Conservation (phyloP, 2,113 vertebrate species). For the Meles meles region DNA sequence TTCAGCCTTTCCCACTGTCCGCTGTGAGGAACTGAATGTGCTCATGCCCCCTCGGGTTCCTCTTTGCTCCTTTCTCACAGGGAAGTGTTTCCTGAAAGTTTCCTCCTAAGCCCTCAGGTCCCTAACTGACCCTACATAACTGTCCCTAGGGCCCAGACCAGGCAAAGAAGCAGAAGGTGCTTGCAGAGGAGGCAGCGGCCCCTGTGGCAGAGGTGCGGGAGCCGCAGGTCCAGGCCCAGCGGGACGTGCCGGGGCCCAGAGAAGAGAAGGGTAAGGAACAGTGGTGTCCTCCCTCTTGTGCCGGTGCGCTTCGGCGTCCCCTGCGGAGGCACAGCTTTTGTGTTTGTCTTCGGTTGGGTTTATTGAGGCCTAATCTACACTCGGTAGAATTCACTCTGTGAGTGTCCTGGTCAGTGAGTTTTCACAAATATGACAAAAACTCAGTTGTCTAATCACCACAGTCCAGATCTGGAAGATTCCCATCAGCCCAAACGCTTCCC, state of each 20-base stretch:
- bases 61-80: neutral
- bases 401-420: neutral
- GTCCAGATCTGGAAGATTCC: neutral
- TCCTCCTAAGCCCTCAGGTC: neutral
- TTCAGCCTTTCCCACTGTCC: neutral
- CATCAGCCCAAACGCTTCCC: neutral
- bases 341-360: neutral
- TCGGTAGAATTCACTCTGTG: neutral
- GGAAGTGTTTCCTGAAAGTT: neutral
- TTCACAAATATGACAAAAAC: neutral
- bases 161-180: neutral
- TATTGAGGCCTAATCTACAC: neutral
- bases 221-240: neutral
- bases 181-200: neutral
- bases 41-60: neutral
- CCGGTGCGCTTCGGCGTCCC: no score
- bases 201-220: neutral
- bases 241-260: neutral
- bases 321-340: neutral
- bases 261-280: slow-evolving; percentile 35
- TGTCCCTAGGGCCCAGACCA: slow-evolving; percentile 15
- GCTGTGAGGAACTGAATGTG: neutral
- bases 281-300: neutral
- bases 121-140: neutral
- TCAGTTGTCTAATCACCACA: neutral